A percentile compares a stretch with the other conserved stretches of the same genome.
Conservation (phyloP, 2,113 vertebrate genomes). For the Equus przewalskii region DNA sequence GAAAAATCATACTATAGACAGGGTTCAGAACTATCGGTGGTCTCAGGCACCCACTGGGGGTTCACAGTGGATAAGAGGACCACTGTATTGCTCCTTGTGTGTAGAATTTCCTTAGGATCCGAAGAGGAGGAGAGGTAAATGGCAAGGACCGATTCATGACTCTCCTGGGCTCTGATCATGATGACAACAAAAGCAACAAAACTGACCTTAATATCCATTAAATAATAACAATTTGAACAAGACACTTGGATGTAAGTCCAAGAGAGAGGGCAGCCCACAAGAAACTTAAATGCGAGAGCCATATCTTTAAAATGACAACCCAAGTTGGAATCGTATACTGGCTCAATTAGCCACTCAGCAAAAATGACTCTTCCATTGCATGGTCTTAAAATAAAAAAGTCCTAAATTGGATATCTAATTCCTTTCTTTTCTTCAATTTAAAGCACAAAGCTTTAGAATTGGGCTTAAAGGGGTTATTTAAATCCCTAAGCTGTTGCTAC, state of each 20-base stretch:
- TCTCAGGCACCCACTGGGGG: too few relatives aligned
- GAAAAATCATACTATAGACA: too few relatives aligned
- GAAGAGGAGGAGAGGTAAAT: fast-evolving
- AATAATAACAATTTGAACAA: neutral
- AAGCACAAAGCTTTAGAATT: constrained; percentile 64
- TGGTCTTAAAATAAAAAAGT: neutral
- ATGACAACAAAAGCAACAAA: neutral
- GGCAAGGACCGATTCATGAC: fast-evolving
- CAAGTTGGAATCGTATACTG: neutral
- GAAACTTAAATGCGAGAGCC: neutral
- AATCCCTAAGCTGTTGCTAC: constrained; percentile 66
- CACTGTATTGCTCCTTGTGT: fast-evolving
- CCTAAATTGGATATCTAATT: constrained; percentile 65
- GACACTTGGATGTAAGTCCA: neutral
- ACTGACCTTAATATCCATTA: neutral
- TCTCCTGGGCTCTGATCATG: too few relatives aligned
- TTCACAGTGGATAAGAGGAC: too few relatives aligned
- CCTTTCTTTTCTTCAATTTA: constrained; percentile 71
- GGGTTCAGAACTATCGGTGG: too few relatives aligned
- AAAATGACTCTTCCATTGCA: constrained; percentile 38
- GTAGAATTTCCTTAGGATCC: neutral
- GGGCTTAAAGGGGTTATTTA: constrained; percentile 64
- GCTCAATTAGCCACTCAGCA: neutral
- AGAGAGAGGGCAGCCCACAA: neutral
- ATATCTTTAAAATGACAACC: neutral